Evolutionary conservation across 2,888 invertebrate genomes (phyloP), one percentile per base, ranked within the genome.

Genomic region (Matsumyia berberina): DNA sequence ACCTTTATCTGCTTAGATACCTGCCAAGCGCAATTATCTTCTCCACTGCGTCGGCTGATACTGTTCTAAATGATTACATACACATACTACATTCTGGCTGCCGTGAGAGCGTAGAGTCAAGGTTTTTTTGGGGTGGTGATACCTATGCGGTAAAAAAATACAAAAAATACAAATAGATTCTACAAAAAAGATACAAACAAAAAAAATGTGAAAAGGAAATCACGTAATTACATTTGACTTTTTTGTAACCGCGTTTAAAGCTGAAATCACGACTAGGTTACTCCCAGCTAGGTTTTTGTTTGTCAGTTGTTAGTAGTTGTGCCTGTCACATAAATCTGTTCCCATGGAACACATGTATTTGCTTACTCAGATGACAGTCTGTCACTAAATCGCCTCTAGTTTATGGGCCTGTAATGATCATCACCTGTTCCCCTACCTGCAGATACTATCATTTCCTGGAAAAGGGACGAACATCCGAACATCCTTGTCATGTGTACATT

Each of bases 101-200:
- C 29, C 49, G 55, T 53, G 77, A 64, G 70, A 77, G 70, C 53
- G 66, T 60, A 31, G 31, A 72, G 66, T 77, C 81, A 82, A 82
- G 77, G 81, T 77, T 82, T 70, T 60, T 79, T 66, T 57, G 15
- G 51, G 35, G 37, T 42, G 39, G 39, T 49, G 76, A 51, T 79
- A 55, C 53, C 49, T 62, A 53, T 57, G 62, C 31, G 4, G 42
- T 58, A 7, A 67, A 58, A 24, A 51, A 5, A 62, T 9, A 42
- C 7, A 53, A 53, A 42, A 42, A 57, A 9, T 31, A 51, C 4
- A 24, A 4, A 24, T 1, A 49, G 29, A 55, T 55, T 55, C 55
- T 17, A 39, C 53, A 31, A 53, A 53, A 53, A 15, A 53, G 51
- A 33, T 46, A 53, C 8, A 62, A 62, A 12, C 60, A 15, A 60